These are phyloP conservation scores for Andricus grossulariae DNA, from an alignment of 1,140 invertebrate species.

Conservation along the genomic window DNA sequence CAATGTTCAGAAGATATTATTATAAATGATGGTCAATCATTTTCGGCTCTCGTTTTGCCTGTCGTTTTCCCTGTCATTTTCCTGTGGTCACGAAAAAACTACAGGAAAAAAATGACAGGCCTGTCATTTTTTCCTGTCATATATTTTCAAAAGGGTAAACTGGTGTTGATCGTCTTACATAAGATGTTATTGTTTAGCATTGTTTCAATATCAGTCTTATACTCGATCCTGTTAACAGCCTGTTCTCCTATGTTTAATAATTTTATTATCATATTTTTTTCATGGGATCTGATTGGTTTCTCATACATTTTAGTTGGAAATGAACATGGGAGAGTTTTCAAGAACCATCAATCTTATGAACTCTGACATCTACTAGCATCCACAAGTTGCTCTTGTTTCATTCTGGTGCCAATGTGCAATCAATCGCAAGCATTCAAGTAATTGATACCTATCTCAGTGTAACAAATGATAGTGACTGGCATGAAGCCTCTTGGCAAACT, in stretches of 20 bases:
- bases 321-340: neutral
- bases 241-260: neutral
- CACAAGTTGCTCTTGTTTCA: slow-evolving; percentile 35
- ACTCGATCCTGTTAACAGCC: neutral
- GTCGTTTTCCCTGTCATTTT: too few species aligned
- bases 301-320: neutral
- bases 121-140: too few species aligned
- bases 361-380: neutral
- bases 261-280: neutral
- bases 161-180: too few species aligned
- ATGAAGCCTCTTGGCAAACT: neutral
- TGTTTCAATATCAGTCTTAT: too few species aligned
- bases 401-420: slow-evolving; percentile 46
- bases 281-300: neutral
- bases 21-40: too few species aligned
- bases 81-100: too few species aligned
- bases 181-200: too few species aligned
- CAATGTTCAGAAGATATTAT: too few species aligned
- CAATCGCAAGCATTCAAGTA: slow-evolving; percentile 48
- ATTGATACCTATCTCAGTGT: slow-evolving; percentile 52
- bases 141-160: too few species aligned
- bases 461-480: slow-evolving; percentile 50
- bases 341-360: slow-evolving; percentile 19
- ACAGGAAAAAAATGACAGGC: too few species aligned
- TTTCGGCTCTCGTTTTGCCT: too few species aligned